phyloP scores from a whole-genome alignment of 2,113 vertebrate genomes.

The Prunella fulvescens region DNA sequence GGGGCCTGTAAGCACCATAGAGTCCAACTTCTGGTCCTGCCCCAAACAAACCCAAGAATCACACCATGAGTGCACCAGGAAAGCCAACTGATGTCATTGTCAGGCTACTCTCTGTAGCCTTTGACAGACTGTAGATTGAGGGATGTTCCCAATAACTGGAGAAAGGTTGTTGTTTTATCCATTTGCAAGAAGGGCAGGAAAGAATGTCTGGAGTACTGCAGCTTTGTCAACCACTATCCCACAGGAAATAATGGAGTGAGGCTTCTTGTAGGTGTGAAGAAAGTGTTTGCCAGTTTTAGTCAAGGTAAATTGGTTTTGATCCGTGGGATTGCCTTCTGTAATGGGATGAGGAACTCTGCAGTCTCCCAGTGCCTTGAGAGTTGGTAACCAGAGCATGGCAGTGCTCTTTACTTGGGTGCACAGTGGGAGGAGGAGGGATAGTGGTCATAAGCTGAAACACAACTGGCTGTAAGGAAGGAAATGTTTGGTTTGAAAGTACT shows the following conservation, averaged over 20 bases:
- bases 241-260: neutral
- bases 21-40: neutral
- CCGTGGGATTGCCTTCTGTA: neutral
- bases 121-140: neutral
- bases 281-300: neutral
- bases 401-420: neutral
- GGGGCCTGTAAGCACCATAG: neutral
- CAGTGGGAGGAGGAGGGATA: neutral
- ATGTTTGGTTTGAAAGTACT: neutral
- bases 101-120: neutral
- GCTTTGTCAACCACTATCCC: neutral
- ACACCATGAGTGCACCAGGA: neutral
- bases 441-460: neutral
- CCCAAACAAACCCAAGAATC: neutral
- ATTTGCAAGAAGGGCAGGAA: neutral
- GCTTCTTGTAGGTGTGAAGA: neutral
- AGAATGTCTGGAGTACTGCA: neutral
- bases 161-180: neutral
- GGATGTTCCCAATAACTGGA: neutral
- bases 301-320: neutral
- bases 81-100: neutral
- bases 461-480: neutral
- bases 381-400: neutral
- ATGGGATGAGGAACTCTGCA: neutral
- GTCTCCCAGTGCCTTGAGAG: neutral